Conservation (phyloP, 2,797 vertebrate species). For the Euphonia xanthogaster region DNA sequence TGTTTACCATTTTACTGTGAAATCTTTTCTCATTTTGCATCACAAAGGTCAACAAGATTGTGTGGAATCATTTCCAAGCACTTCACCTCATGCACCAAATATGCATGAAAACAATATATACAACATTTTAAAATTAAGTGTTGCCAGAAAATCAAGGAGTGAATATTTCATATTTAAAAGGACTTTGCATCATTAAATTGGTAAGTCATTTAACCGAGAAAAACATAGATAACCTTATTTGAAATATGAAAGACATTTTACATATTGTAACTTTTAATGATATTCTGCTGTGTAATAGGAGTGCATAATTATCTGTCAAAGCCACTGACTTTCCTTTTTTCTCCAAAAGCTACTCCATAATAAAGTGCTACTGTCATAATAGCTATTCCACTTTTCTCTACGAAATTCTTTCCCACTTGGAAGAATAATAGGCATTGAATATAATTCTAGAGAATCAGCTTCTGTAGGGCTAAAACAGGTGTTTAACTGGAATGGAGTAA, state of each 20-base stretch:
- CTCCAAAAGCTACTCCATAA: conserved; percentile 16
- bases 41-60: neutral
- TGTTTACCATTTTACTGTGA: neutral
- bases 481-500: conserved; percentile 59
- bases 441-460: conserved; percentile 40
- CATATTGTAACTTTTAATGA: conserved; percentile 35
- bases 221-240: neutral
- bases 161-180: neutral
- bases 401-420: conserved; percentile 45
- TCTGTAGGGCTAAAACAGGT: conserved; percentile 58
- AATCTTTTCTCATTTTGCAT: neutral
- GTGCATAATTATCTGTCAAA: conserved; percentile 58
- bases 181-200: neutral
- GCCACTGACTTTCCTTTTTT: neutral
- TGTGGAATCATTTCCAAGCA: neutral
- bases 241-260: conserved; percentile 41
- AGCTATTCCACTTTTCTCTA: conserved; percentile 9
- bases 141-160: neutral
- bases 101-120: neutral
- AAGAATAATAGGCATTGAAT: conserved; percentile 41
- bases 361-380: conserved; percentile 24
- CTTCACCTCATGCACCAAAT: neutral
- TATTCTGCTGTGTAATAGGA: conserved; percentile 33
- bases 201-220: neutral
- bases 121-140: neutral